These are phyloP conservation scores for Nysson spinosus DNA, from an alignment of 2,888 invertebrate species.

Conservation along the genomic window DNA sequence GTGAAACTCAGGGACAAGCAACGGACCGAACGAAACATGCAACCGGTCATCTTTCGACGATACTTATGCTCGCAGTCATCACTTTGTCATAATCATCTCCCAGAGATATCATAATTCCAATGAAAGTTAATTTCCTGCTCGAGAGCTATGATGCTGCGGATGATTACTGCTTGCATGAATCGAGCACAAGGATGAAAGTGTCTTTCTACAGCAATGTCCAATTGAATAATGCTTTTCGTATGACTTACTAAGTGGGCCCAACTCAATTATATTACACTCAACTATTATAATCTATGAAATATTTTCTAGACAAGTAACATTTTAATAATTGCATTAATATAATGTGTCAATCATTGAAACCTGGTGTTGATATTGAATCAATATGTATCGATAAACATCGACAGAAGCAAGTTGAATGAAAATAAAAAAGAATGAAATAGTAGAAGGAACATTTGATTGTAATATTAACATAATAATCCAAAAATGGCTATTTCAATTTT, in stretches of 20 bases:
- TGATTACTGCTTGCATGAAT: constrained; percentile 21
- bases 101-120: constrained; percentile 15
- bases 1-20: constrained; percentile 57
- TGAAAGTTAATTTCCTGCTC: constrained; percentile 18
- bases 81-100: constrained; percentile 38
- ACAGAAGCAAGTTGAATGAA: no score
- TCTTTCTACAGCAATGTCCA: no score
- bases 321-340: no score
- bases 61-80: constrained; percentile 29
- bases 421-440: no score
- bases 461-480: no score
- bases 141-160: not conserved
- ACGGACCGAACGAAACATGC: constrained; percentile 5
- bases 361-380: no score
- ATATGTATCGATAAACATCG: no score
- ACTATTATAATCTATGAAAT: not conserved
- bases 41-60: constrained; percentile 22
- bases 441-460: no score
- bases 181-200: not conserved
- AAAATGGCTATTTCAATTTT: no score
- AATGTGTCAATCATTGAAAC: no score
- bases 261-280: not conserved
- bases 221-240: no score
- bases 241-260: no score
- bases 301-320: not conserved